phyloP scores from a whole-genome alignment of 92 coral and sea anemone genomes.

The Micromussa lordhowensis region DNA sequence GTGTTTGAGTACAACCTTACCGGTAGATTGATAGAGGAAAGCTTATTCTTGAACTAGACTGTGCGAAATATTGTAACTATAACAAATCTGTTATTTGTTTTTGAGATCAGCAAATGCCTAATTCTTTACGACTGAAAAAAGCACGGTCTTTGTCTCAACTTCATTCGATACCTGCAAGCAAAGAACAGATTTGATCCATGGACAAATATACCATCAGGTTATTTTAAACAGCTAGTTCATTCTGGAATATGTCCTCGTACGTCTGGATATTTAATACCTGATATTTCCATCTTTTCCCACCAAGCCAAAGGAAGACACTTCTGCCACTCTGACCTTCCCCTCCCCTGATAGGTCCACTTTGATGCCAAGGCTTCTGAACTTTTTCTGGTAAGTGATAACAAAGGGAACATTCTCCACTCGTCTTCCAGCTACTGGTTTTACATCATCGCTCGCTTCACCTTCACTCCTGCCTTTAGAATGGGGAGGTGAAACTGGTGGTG shows the following conservation, averaged over 20 bases:
- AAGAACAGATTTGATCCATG: background rate
- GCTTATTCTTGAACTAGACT: background rate
- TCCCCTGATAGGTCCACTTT: slow-evolving; percentile 61
- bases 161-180: background rate
- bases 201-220: too few relatives aligned
- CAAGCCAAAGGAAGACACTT: slow-evolving; percentile 86
- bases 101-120: background rate
- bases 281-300: slow-evolving; percentile 93
- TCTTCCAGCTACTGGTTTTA: slow-evolving; percentile 68
- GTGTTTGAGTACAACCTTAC: background rate
- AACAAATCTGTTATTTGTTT: background rate
- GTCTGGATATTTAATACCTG: slow-evolving; percentile 53
- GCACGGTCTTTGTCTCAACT: background rate
- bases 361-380: slow-evolving; percentile 84
- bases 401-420: slow-evolving; percentile 88
- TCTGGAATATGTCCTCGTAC: background rate
- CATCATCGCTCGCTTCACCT: background rate
- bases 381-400: slow-evolving; percentile 88
- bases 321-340: slow-evolving; percentile 70
- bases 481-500: background rate
- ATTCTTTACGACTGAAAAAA: background rate
- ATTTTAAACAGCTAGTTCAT: background rate
- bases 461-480: background rate
- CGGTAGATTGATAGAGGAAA: background rate
- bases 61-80: too few relatives aligned